Conservation (phyloP, 2,113 vertebrate species). For the Sapajus apella region DNA sequence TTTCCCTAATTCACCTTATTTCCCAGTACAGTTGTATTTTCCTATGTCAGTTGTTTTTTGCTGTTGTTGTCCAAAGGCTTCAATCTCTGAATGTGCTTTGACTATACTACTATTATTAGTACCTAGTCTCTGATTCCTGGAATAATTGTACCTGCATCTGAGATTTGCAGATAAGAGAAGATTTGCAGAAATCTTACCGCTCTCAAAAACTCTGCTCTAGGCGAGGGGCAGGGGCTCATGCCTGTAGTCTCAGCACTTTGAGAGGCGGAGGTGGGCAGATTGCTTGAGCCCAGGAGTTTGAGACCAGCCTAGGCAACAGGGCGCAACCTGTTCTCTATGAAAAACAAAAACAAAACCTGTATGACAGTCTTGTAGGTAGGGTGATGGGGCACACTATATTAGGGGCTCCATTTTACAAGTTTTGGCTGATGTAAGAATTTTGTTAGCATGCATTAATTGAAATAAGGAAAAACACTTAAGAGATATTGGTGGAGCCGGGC, state of each 20-base stretch:
- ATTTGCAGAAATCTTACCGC: constrained; percentile 18
- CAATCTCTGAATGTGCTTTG: not conserved
- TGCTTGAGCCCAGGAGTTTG: too few relatives aligned
- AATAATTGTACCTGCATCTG: constrained; percentile 24
- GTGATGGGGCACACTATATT: not conserved
- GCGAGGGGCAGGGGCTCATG: too few relatives aligned
- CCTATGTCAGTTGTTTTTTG: not conserved
- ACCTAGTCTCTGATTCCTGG: not conserved
- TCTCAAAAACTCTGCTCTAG: not conserved
- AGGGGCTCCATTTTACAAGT: not conserved
- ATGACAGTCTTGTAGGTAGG: not conserved
- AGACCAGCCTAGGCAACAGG: too few relatives aligned
- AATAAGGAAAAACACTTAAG: not conserved
- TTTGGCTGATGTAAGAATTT: not conserved
- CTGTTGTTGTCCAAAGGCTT: not conserved
- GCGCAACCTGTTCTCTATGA: too few relatives aligned
- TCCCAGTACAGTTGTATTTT: not conserved
- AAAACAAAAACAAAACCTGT: not conserved
- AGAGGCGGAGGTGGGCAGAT: too few relatives aligned
- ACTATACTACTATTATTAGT: not conserved
- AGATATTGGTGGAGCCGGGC: not conserved
- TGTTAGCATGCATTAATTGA: not conserved
- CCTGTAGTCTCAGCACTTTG: too few relatives aligned
- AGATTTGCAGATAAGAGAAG: not conserved
- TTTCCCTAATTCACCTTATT: not conserved